Evolutionary conservation across 2,888 invertebrate genomes (phyloP).

Genomic region (Torymus texanus): DNA sequence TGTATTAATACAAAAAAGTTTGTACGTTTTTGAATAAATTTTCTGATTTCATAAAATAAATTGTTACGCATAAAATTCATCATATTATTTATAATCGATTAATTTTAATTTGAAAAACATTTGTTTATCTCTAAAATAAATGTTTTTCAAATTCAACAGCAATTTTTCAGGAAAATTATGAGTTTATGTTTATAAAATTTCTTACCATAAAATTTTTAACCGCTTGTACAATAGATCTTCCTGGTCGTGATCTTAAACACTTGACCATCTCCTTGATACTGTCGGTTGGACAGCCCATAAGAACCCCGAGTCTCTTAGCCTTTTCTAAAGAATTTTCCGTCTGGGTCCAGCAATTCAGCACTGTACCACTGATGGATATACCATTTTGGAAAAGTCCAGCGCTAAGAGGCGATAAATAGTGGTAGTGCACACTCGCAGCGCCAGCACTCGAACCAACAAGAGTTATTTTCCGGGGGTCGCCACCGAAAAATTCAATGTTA

Average conservation of each 20-base stretch:
- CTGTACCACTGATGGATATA: slow-evolving; percentile 47
- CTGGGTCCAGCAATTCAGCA: slow-evolving; percentile 73
- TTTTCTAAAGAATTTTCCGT: slow-evolving; percentile 77
- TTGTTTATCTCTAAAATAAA: too few relatives aligned
- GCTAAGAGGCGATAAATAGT: slow-evolving; percentile 48
- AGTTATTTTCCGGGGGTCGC: slow-evolving; percentile 40
- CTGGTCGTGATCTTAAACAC: slow-evolving; percentile 81
- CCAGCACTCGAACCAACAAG: slow-evolving; percentile 44
- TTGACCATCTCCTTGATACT: slow-evolving; percentile 78
- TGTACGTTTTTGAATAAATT: too few relatives aligned
- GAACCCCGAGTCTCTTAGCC: slow-evolving; percentile 78
- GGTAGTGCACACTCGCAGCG: slow-evolving; percentile 49
- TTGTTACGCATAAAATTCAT: too few relatives aligned
- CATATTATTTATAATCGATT: too few relatives aligned
- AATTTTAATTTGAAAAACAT: too few relatives aligned
- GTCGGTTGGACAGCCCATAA: slow-evolving; percentile 81
- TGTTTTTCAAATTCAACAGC: too few relatives aligned
- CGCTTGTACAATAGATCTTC: slow-evolving; percentile 79
- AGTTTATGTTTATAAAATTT: too few relatives aligned
- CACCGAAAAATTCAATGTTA: slow-evolving; percentile 44
- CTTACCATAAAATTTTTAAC: slow-evolving; percentile 78
- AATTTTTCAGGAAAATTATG: too few relatives aligned
- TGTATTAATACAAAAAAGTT: too few relatives aligned
- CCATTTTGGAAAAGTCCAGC: slow-evolving; percentile 51
- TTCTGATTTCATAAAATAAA: too few relatives aligned